Conservation (phyloP, 2,113 vertebrate genomes). For the Gadus macrocephalus region DNA sequence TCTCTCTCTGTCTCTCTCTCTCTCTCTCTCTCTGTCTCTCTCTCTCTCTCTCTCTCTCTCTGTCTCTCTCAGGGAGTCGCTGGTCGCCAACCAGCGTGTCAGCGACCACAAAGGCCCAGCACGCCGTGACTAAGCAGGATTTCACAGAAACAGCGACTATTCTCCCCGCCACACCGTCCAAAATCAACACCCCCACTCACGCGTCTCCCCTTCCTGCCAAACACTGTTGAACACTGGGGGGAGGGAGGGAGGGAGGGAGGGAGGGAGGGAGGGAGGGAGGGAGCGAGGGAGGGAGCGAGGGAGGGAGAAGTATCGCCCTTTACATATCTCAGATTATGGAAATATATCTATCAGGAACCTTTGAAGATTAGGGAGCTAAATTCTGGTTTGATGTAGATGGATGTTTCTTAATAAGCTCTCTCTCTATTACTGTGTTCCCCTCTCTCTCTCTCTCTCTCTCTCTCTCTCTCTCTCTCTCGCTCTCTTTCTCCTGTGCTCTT, state of each 20-base stretch:
- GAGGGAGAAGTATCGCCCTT: conserved; percentile 20
- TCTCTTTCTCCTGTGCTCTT: not conserved
- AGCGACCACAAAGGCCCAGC: conserved; percentile 42
- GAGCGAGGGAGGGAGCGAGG: not conserved
- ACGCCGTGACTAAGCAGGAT: conserved; percentile 48
- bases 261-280: no score
- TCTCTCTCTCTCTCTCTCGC: no score
- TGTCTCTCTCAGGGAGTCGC: conserved; percentile 5
- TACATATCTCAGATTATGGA: conserved; percentile 13
- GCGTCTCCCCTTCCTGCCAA: no score
- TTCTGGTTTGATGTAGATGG: conserved; percentile 50
- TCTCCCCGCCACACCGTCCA: conserved; percentile 31
- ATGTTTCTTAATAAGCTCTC: conserved; percentile 22
- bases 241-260: no score
- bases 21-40: conserved; percentile 32
- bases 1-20: no score
- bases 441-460: not conserved
- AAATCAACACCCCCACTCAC: conserved; percentile 20
- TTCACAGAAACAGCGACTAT: conserved; percentile 51
- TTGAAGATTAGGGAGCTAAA: not conserved
- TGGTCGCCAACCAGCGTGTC: conserved; percentile 45
- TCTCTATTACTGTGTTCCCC: no score
- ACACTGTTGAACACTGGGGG: no score
- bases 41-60: conserved; percentile 25
- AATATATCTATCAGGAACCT: no score